A percentile compares a stretch with the other conserved stretches of the same genome.
These are phyloP conservation scores for Aphrophora alni DNA, from an alignment of 2,888 invertebrate species.

Conservation along the genomic window DNA sequence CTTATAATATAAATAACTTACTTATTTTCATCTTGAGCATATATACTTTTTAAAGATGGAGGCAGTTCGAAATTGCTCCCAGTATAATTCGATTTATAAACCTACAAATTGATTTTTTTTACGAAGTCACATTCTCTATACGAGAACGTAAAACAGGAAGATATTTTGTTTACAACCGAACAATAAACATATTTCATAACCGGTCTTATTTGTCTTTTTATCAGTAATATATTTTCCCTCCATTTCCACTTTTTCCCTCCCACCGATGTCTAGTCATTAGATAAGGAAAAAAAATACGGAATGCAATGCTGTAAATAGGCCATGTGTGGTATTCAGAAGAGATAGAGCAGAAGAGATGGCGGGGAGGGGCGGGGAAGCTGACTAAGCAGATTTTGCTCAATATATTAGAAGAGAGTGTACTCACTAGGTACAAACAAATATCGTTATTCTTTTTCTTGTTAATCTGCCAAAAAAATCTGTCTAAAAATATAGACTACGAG, in stretches of 20 bases:
- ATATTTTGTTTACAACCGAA: background rate
- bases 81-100: too few relatives aligned
- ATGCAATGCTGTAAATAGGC: background rate
- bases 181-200: background rate
- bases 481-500: too few relatives aligned
- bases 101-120: too few relatives aligned
- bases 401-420: background rate
- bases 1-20: too few relatives aligned
- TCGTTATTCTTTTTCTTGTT: background rate
- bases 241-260: background rate
- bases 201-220: background rate
- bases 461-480: background rate
- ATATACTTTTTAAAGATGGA: too few relatives aligned
- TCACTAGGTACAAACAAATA: background rate
- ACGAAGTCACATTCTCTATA: too few relatives aligned
- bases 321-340: background rate
- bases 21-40: too few relatives aligned
- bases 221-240: background rate
- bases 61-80: too few relatives aligned
- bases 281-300: background rate
- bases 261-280: background rate
- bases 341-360: background rate
- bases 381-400: background rate
- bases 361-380: background rate
- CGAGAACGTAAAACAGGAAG: background rate